A percentile compares a stretch with the other conserved stretches of the same genome.
Conservation (phyloP, 2,888 invertebrate species). For the Agrotis exclamationis region DNA sequence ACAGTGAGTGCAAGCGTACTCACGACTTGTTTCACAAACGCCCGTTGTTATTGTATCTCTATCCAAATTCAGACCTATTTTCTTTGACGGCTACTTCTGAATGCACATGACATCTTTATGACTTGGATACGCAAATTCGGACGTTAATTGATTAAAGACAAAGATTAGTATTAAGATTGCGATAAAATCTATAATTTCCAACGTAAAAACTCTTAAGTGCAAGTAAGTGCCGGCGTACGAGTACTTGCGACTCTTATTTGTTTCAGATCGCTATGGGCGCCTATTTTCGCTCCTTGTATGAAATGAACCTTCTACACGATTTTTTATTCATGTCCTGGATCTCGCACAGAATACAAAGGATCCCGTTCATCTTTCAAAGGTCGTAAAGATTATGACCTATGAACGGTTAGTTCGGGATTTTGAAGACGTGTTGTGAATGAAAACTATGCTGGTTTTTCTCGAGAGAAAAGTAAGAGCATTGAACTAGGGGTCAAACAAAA, state of each 20-base stretch:
- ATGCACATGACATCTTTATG: too few species aligned
- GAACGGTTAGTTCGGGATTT: slow-evolving; percentile 37
- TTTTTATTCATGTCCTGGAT: slow-evolving; percentile 9
- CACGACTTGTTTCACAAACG: not conserved
- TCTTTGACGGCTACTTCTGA: too few species aligned
- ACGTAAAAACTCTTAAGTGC: too few species aligned
- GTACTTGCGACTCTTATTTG: not conserved
- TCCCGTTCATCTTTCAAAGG: slow-evolving; percentile 46
- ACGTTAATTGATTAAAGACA: too few species aligned
- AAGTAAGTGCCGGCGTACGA: not conserved
- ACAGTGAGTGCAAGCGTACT: not conserved
- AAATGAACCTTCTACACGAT: slow-evolving; percentile 11
- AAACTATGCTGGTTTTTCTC: not conserved
- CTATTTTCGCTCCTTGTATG: not conserved
- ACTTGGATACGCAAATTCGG: too few species aligned
- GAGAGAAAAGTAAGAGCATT: not conserved
- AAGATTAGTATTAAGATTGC: too few species aligned
- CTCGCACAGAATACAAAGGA: slow-evolving; percentile 46
- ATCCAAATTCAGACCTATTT: too few species aligned
- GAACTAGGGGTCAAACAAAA: slow-evolving; percentile 30
- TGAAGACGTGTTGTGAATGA: slow-evolving; percentile 26
- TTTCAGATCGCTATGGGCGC: not conserved
- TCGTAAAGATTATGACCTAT: slow-evolving; percentile 36
- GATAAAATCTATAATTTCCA: too few species aligned
- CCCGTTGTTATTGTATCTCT: too few species aligned